A percentile compares a stretch with the other conserved stretches of the same genome.
These are phyloP conservation scores for Rhea americana DNA, from an alignment of 2,113 vertebrate genomes.

Conservation along the genomic window DNA sequence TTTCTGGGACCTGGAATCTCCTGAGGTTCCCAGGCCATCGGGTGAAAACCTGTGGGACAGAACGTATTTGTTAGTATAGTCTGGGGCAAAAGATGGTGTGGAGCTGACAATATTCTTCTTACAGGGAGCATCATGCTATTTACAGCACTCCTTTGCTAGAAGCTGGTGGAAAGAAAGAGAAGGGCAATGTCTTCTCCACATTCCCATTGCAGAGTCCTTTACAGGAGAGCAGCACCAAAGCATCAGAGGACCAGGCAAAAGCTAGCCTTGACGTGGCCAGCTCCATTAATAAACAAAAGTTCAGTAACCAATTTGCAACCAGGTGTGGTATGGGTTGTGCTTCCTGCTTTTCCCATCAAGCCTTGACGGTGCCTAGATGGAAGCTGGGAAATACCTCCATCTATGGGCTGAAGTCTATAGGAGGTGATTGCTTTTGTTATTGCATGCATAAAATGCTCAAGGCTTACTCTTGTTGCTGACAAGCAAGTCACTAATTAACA, in stretches of 20 bases:
- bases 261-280: fast-evolving
- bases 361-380: not conserved
- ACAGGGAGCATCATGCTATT: not conserved
- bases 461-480: fast-evolving
- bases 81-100: not conserved
- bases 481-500: not conserved
- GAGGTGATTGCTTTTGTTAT: not conserved
- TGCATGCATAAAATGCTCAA: fast-evolving
- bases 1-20: not conserved
- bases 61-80: not conserved
- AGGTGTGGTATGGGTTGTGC: not conserved
- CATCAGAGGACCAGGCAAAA: not conserved
- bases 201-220: not conserved
- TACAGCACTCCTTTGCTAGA: not conserved
- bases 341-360: not conserved
- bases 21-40: not conserved
- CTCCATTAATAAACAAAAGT: not conserved
- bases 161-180: not conserved
- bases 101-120: not conserved
- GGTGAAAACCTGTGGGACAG: not conserved
- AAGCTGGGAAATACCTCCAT: not conserved
- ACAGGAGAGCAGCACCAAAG: not conserved
- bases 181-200: not conserved
- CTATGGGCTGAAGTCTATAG: not conserved
- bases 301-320: not conserved